A percentile compares a stretch with the other conserved stretches of the same genome.
Evolutionary conservation across 1,140 invertebrate species (phyloP).

Genomic region (Pectinophora gossypiella): DNA sequence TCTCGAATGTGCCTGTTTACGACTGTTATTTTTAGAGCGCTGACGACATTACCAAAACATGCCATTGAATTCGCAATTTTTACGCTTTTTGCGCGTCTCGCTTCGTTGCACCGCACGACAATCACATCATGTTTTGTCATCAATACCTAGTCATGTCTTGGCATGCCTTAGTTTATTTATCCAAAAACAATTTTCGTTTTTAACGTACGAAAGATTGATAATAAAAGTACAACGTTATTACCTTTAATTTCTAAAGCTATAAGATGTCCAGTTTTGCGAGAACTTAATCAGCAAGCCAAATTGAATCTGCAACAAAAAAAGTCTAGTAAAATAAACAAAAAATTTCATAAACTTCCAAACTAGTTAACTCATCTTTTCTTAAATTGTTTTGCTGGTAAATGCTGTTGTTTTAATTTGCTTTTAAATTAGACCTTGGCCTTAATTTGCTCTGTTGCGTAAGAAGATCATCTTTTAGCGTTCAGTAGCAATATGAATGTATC

Average conservation of each 20-base stretch:
- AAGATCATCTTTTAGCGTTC: neutral
- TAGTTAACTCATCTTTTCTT: no score
- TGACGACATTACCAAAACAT: constrained; percentile 54
- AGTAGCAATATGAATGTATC: neutral
- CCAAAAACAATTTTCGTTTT: neutral
- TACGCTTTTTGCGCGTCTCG: constrained; percentile 22
- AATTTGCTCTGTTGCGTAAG: constrained; percentile 24
- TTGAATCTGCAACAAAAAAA: constrained; percentile 23
- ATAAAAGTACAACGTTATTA: constrained; percentile 11
- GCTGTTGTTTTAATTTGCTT: neutral
- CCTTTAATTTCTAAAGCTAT: constrained; percentile 17
- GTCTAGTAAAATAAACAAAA: neutral
- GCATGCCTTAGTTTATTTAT: neutral
- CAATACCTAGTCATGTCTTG: no score
- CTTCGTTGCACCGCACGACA: constrained; percentile 8
- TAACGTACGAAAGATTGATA: neutral
- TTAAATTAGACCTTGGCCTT: constrained; percentile 23
- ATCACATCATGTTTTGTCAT: neutral
- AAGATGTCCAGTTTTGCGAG: constrained; percentile 20
- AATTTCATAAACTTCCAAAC: neutral
- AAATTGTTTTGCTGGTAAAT: neutral
- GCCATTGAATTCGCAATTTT: constrained; percentile 46
- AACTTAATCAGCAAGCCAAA: neutral
- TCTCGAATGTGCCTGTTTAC: constrained; percentile 37
- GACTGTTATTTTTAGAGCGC: constrained; percentile 54